phyloP scores from a whole-genome alignment of 2,797 vertebrate species.

The Distichodus sexfasciatus region DNA sequence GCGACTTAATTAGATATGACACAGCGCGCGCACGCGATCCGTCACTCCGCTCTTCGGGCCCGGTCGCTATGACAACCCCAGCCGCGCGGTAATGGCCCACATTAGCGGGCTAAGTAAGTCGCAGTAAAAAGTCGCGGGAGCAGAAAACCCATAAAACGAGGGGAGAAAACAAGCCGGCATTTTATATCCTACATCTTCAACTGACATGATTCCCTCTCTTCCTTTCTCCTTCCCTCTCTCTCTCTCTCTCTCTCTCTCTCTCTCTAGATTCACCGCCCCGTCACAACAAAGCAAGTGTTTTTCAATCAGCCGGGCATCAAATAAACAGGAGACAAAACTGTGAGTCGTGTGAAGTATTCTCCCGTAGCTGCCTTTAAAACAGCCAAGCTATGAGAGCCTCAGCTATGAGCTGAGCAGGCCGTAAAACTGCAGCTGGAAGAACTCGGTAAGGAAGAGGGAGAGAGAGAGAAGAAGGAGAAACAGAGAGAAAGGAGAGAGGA shows the following conservation, averaged over 20 bases:
- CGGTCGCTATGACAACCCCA: conserved; percentile 82
- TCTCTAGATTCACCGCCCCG: conserved; percentile 65
- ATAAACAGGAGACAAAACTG: neutral
- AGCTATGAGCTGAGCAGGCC: too few species aligned
- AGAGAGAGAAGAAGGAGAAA: too few species aligned
- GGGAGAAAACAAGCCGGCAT: conserved; percentile 43
- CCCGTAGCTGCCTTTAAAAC: too few species aligned
- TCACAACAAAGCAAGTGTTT: conserved; percentile 68
- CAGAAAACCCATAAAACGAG: conserved; percentile 68
- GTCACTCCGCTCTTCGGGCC: conserved; percentile 84
- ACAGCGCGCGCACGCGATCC: conserved; percentile 91
- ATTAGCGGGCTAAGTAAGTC: conserved; percentile 84
- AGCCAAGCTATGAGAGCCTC: too few species aligned
- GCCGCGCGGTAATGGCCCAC: conserved; percentile 76
- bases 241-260: conserved; percentile 18
- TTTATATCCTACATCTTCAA: conserved; percentile 65
- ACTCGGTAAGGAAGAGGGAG: too few species aligned
- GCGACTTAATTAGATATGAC: conserved; percentile 98
- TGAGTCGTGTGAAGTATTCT: too few species aligned
- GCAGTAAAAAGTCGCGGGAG: conserved; percentile 76
- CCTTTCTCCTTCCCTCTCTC: neutral
- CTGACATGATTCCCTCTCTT: conserved; percentile 58
- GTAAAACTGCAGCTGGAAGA: too few species aligned
- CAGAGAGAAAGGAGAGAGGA: too few species aligned
- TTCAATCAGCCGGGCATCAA: conserved; percentile 63